These are phyloP conservation scores for Mustela nigripes DNA, from an alignment of 2,113 vertebrate genomes.

Conservation along the genomic window DNA sequence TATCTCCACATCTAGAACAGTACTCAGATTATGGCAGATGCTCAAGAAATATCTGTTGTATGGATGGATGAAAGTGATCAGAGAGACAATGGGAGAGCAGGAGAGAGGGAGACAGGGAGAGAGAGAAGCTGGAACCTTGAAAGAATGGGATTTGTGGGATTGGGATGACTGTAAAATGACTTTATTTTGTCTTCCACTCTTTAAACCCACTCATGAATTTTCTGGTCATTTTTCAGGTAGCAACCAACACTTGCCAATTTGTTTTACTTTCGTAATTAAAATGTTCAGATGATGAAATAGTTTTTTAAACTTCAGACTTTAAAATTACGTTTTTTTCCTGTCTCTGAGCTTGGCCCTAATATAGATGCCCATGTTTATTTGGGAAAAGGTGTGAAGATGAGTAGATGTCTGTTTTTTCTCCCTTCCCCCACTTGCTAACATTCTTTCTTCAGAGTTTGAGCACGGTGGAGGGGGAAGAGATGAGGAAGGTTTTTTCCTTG, in stretches of 20 bases:
- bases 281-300: not conserved
- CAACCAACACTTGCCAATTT: not conserved
- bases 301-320: slow-evolving; percentile 13
- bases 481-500: slow-evolving; percentile 16
- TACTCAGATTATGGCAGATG: not conserved
- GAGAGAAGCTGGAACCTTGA: not conserved
- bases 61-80: not conserved
- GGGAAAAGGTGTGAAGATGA: not conserved
- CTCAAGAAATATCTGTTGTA: not conserved
- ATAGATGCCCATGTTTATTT: not conserved
- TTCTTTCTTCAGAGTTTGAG: not conserved
- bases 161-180: not conserved
- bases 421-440: not conserved
- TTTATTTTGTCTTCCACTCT: not conserved
- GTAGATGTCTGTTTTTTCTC: not conserved
- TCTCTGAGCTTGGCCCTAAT: not conserved
- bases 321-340: not conserved
- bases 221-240: slow-evolving; percentile 28
- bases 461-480: not conserved
- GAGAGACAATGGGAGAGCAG: not conserved
- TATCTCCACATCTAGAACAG: not conserved
- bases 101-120: not conserved
- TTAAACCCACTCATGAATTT: slow-evolving; percentile 11
- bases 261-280: slow-evolving; percentile 21
- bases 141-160: not conserved